Base-by-base conservation (phyloP, 1,140 invertebrate species). In the Pseudomyrmex flavicornis region DNA sequence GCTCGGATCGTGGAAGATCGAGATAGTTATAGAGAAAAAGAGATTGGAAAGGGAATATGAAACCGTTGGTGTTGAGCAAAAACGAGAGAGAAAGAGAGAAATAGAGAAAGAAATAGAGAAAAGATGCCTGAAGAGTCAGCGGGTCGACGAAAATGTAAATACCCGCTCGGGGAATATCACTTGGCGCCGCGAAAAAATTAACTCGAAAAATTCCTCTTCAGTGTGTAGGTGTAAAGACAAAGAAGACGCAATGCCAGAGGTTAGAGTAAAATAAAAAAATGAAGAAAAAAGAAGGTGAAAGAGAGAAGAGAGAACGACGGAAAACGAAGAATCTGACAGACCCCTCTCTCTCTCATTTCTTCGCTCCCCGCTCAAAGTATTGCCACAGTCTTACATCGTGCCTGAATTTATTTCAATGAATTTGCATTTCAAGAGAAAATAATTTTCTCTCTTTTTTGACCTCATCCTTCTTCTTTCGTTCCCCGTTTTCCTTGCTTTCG, bases 361-460 rank as follows among this genome's bases (percentile, higher is more conserved):
- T 68, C 76, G 56, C 65, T 17, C 20, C 74, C 35, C 54, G 5
- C 73, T 77, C 63, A 22, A 13, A 73, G 84, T 88, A 87, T 91
- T 86, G 89, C 87, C 87, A 89, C 86, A 82, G 87, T 89, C 91
- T 92, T 91, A 90, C 89, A 91, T 75, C 85, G 79, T 85, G 83
- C 86, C 69, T 82, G 89, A 91, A 91, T 91, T 92, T 89, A 91
- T 92, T 91, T 91, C 83, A 91, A 91, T 91, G 87, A 91, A 92
- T 92, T 92, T 91, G 87, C 91, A 92, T 91, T 89, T 84, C 84
- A 86, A 91, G 75, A 80, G 72, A 80, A 77, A 82, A 61, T 73
- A 69, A 68, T 82, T 82, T 59, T 48, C 35, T 10, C 17, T 70
- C 35, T 58, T 22, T 52, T 56, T 69, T 79, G 75, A 59, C 65